Base-by-base conservation (phyloP, 2,797 vertebrate species). In the Brachyalestes nurse region DNA sequence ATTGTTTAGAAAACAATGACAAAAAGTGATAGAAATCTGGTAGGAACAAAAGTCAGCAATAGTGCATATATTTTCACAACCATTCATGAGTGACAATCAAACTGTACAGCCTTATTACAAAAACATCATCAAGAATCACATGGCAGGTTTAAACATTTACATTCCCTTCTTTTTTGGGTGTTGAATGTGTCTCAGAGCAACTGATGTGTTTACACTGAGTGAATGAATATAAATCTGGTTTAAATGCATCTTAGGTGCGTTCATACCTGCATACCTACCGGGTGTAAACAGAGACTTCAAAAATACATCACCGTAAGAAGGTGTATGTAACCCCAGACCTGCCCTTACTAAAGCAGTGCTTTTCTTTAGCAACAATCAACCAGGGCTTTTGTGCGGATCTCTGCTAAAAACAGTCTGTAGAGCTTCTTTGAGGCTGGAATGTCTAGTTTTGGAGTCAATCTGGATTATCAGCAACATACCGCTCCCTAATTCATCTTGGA, bases 1-100 rank as follows among this genome's bases (percentile, higher is more conserved):
- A 81, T 80, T 80, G 55, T 7, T 40, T 19, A 4, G 23, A 51
- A 72, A 57, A 79, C 10, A 64, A 23, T 12, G 47, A 17, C 4
- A 21, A 49, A n/a, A 53, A 34, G n/a, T 9, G 1, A 51, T 16
- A 51, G 4, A 73, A 25, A 57, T 19, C 21, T 4, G 53, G n/a
- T 28, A 53, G 3, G 4, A 38, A 34, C 14, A 72, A 40, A 57
- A 55, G 70, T 40, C 71, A 40, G 51, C 2, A 17, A 40, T 21
- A 72, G 53, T 53, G 69, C 71, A 58, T n/a, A 40, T 14, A 57
- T 4, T 28, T 16, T 13, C 49, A 57, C 28, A 6, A 55, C 6
- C 13, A 51, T 19, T 69, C 3, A 42, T 28, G 8, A 71, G 12
- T 23, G 19, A 65, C 14, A 70, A 61, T 34, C 40, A n/a, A 45